Evolutionary conservation across 2,888 invertebrate species (phyloP).

Genomic region (Campaea margaritaria): DNA sequence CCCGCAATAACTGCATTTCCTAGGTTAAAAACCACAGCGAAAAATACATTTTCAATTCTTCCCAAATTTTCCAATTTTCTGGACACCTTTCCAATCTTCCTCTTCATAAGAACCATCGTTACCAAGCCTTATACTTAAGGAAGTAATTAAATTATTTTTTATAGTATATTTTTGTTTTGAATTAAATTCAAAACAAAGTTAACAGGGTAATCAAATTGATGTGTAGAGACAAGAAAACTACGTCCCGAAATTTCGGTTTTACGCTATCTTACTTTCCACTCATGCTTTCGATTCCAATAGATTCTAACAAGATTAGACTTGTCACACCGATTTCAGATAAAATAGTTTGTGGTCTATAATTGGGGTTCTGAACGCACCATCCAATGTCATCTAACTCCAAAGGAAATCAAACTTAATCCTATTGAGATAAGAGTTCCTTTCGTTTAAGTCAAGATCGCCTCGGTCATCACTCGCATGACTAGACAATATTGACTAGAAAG

Average conservation of each 20-base stretch:
- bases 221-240: conserved; percentile 13
- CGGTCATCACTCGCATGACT: conserved; percentile 85
- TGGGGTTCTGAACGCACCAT: conserved; percentile 70
- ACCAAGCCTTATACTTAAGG: no score
- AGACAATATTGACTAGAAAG: conserved; percentile 81
- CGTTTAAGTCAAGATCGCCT: conserved; percentile 48
- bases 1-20: no score
- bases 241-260: conserved; percentile 30
- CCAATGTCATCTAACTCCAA: conserved; percentile 44
- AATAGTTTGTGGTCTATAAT: conserved; percentile 85
- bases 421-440: conserved; percentile 51
- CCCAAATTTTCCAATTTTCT: no score
- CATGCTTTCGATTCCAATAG: conserved; percentile 79
- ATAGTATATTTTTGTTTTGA: no score
- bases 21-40: no score
- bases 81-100: no score
- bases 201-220: conserved; percentile 37
- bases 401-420: conserved; percentile 50
- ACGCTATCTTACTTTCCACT: conserved; percentile 51
- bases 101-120: no score
- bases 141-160: no score
- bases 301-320: conserved; percentile 83
- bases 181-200: not conserved
- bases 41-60: no score
- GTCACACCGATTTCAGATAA: conserved; percentile 84